These are phyloP conservation scores for Anguilla pacifica DNA, from an alignment of 2,797 vertebrate genomes.

Conservation along the genomic window DNA sequence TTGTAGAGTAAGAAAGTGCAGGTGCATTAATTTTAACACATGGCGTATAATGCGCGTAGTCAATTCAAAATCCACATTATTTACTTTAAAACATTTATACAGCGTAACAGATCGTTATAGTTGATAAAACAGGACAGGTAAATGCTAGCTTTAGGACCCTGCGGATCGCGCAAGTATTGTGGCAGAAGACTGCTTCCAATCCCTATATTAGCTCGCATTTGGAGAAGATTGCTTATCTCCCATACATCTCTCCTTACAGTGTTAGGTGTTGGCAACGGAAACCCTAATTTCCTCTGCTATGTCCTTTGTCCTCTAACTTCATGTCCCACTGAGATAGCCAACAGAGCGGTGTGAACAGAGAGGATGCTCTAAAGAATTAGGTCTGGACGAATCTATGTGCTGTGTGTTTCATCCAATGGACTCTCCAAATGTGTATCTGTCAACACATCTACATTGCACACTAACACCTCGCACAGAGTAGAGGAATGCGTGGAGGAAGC, in stretches of 20 bases:
- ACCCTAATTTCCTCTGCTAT: constrained; percentile 41
- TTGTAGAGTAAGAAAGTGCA: background rate
- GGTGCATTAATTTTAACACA: too few relatives aligned
- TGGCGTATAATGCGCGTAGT: background rate
- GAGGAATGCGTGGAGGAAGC: constrained; percentile 61
- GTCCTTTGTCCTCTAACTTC: constrained; percentile 32
- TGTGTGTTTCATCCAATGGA: constrained; percentile 65
- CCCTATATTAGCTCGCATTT: constrained; percentile 70
- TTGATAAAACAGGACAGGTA: constrained; percentile 19
- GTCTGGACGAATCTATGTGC: constrained; percentile 43
- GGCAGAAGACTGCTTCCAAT: constrained; percentile 67
- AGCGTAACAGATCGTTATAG: constrained; percentile 17
- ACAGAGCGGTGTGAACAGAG: constrained; percentile 33
- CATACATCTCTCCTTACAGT: constrained; percentile 53
- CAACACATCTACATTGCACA: constrained; percentile 66
- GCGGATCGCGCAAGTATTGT: constrained; percentile 69
- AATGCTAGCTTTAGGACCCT: constrained; percentile 73
- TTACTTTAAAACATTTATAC: constrained; percentile 12
- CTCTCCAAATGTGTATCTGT: constrained; percentile 67
- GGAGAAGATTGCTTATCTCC: constrained; percentile 68
- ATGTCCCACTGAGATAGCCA: constrained; percentile 18
- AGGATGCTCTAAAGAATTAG: constrained; percentile 46
- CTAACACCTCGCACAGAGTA: constrained; percentile 60
- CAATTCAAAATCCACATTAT: background rate
- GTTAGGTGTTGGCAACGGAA: constrained; percentile 46